Evolutionary conservation across 2,888 invertebrate genomes (phyloP).

Genomic region (Sphaerophoria rueppellii): DNA sequence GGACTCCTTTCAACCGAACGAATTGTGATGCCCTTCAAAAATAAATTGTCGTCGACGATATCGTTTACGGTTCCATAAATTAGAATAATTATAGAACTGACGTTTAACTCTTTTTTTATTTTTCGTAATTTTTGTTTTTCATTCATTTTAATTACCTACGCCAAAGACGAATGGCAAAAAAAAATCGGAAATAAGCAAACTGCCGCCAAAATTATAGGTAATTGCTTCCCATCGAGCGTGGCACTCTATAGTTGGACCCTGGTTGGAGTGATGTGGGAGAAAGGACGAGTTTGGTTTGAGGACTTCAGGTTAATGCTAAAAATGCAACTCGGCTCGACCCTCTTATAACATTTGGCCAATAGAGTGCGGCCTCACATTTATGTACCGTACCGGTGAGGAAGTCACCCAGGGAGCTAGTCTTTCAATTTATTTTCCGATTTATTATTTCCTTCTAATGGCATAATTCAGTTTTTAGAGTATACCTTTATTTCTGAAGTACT

Average conservation of each 20-base stretch:
- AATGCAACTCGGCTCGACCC: slow-evolving; percentile 33
- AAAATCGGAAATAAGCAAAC: slow-evolving; percentile 24
- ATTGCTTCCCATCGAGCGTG: slow-evolving; percentile 33
- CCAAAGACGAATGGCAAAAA: slow-evolving; percentile 33
- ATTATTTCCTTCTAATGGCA: slow-evolving; percentile 73
- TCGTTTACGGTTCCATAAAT: slow-evolving; percentile 63
- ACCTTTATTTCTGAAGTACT: slow-evolving; percentile 72
- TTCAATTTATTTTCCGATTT: slow-evolving; percentile 72
- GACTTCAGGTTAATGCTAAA: background rate
- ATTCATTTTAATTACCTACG: slow-evolving; percentile 40
- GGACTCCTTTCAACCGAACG: slow-evolving; percentile 32
- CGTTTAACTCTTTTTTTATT: slow-evolving; percentile 54
- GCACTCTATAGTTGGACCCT: slow-evolving; percentile 1
- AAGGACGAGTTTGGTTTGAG: background rate
- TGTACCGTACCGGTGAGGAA: background rate
- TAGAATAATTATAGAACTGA: slow-evolving; percentile 63
- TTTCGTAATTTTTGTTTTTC: background rate
- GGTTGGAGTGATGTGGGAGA: background rate
- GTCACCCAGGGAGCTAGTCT: slow-evolving; percentile 36
- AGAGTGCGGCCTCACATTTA: slow-evolving; percentile 44
- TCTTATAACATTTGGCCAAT: slow-evolving; percentile 58
- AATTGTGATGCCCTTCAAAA: slow-evolving; percentile 63
- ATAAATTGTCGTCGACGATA: slow-evolving; percentile 58
- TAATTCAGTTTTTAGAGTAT: slow-evolving; percentile 64
- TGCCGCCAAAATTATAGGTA: slow-evolving; percentile 31